Conservation (phyloP, 2,797 vertebrate genomes). For the Cyclura pinguis region DNA sequence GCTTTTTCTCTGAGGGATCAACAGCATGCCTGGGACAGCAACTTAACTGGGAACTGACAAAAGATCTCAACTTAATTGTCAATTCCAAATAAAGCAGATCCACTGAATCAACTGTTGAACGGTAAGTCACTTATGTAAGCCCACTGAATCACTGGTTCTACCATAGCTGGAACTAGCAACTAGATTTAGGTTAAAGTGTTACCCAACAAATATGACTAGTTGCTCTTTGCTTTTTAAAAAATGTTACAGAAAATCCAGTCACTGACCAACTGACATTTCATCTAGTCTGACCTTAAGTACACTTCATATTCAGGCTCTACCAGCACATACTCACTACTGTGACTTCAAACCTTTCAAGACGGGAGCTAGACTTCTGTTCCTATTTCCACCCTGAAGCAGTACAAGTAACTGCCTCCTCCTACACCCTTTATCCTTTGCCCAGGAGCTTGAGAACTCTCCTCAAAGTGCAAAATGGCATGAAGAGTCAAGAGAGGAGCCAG, state of each 20-base stretch:
- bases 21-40: background rate
- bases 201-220: background rate
- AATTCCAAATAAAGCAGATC: background rate
- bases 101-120: too few species aligned
- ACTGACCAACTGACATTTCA: background rate
- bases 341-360: background rate
- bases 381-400: background rate
- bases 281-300: background rate
- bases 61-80: background rate
- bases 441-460: background rate
- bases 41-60: background rate
- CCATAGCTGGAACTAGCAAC: too few species aligned
- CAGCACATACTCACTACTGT: background rate
- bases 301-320: background rate
- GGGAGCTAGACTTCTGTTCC: background rate
- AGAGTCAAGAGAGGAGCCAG: background rate
- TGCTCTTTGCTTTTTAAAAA: background rate
- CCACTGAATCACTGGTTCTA: too few species aligned
- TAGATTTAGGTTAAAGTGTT: too few species aligned
- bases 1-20: background rate
- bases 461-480: background rate
- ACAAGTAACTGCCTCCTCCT: background rate
- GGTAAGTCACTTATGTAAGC: too few species aligned
- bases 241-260: background rate
- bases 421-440: background rate